Evolutionary conservation across 2,797 vertebrate genomes (phyloP), one percentile per base, ranked within the genome.

Genomic region (Myotis findleyi): DNA sequence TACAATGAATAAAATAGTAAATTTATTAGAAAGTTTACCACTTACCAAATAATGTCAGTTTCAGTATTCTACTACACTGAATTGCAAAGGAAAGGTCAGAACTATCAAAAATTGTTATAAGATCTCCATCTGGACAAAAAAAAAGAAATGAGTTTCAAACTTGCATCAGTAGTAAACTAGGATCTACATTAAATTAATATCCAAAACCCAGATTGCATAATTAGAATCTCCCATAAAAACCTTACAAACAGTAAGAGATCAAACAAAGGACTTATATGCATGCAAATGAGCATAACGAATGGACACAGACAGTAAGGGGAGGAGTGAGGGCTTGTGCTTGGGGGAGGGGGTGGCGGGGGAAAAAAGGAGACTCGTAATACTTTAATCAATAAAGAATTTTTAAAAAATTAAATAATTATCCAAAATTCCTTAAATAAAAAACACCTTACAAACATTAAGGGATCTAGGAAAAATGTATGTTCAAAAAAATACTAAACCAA

Each of bases 1-100:
- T 93, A 79, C 64, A 97, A 72, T 18, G 0, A 90, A 53, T 80
- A 36, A 91, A 59, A 64, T 5, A 95, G 0, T 41, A 53, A 87
- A 71, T 66, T 16, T 41, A 89, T 73, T 25, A 93, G 71, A 82
- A 97, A 16, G 81, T 95, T 36, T 81, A 94, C n/a, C 82, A 97
- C 99, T 99, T 99, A 99, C 99, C 99, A 98, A 99, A 99, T 96
- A 99, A 98, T 73, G 99, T 99, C 97, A 99, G 98, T 97, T 99
- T 99, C 97, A 99, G 99, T 99, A 99, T 99, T 98, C 99, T 99
- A 99, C 99, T 99, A 98, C 99, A 99, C 1, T 99, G 99, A 98
- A 99, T 99, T 91, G 99, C 99, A 96, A 99, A 99, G 95, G 99
- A 99, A 97, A 99, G 99, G 98, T 99, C 99, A 89, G 99, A 99